Evolutionary conservation across 2,888 invertebrate genomes (phyloP), one percentile per base, ranked within the genome.

Genomic region (Iphiclides podalirius): DNA sequence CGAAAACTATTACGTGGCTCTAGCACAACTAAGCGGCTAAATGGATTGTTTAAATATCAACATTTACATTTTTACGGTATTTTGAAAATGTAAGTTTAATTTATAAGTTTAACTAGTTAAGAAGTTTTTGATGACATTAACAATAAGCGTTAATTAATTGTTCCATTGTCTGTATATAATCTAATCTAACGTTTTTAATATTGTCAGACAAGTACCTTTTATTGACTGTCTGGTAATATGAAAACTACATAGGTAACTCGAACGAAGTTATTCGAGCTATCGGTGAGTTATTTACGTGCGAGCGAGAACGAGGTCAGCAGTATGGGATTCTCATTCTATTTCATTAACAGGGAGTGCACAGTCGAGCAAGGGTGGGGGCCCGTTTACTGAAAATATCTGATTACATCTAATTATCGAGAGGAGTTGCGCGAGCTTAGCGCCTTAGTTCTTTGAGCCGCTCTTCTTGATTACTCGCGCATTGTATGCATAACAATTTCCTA

Each of bases 361-460:
- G 67, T n/a, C n/a, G n/a, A 64, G 75, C 70, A 71, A 63, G 66
- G 66, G 62, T 60, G 63, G 60, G 61, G 70, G 72, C 72, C 75
- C 72, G 77, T 79, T 82, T 78, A 76, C 81, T 75, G 80, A 84
- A 87, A 86, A 86, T 87, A 87, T 87, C 86, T 85, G 86, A 87
- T 87, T 87, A 87, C 84, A 84, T 80, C 83, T 86, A 84, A 86
- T 86, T 87, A 87, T 80, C 72, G 75, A 77, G 72, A 74, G 71
- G 67, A 66, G 59, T 59, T 63, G 62, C 60, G 58, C 56, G 55
- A 65, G 64, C 62, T 64, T 66, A 64, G 65, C 68, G 67, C 67
- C 65, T 63, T 60, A 53, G 62, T 63, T 59, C 68, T 63, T 64
- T 64, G 59, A 59, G 52, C 52, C 47, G 57, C 61, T 54, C 57